A percentile compares a stretch with the other conserved stretches of the same genome.
phyloP scores from a whole-genome alignment of 1,140 invertebrate genomes.

The Philaenus spumarius region DNA sequence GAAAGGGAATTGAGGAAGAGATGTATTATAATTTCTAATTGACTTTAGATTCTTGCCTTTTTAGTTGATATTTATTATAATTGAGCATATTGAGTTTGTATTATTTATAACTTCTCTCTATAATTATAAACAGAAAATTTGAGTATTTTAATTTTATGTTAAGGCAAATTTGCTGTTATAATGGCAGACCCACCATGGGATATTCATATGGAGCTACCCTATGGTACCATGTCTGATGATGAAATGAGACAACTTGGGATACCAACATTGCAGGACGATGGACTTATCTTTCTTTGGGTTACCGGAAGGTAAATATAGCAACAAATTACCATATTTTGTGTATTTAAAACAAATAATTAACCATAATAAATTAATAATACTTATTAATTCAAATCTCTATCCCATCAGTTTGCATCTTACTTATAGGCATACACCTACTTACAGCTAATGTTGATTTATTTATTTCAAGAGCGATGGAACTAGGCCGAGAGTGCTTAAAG shows the following conservation, averaged over 20 bases:
- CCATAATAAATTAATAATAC: not conserved
- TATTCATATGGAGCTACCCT: slow-evolving; percentile 97
- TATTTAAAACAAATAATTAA: not conserved
- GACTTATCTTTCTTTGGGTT: slow-evolving; percentile 96
- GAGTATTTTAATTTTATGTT: slow-evolving; percentile 21
- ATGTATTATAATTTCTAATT: too few species aligned
- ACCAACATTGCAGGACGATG: slow-evolving; percentile 87
- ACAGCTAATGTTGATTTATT: too few species aligned
- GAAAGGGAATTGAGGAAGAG: too few species aligned
- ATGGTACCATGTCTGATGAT: slow-evolving; percentile 98
- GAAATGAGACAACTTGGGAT: slow-evolving; percentile 95
- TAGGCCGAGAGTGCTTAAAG: slow-evolving; percentile 87
- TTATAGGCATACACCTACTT: too few species aligned
- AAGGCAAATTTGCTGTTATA: slow-evolving; percentile 84
- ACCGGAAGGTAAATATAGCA: slow-evolving; percentile 68
- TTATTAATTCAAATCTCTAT: not conserved
- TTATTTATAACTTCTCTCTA: too few species aligned
- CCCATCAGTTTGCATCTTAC: too few species aligned
- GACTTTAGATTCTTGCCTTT: too few species aligned
- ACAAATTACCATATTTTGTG: too few species aligned
- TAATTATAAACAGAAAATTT: too few species aligned
- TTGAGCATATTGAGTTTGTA: too few species aligned
- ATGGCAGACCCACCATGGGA: slow-evolving; percentile 98
- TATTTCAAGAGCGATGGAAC: slow-evolving; percentile 82
- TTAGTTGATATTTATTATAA: too few species aligned